Conservation (phyloP, 2,888 invertebrate species). For the Tenthredo amoena region DNA sequence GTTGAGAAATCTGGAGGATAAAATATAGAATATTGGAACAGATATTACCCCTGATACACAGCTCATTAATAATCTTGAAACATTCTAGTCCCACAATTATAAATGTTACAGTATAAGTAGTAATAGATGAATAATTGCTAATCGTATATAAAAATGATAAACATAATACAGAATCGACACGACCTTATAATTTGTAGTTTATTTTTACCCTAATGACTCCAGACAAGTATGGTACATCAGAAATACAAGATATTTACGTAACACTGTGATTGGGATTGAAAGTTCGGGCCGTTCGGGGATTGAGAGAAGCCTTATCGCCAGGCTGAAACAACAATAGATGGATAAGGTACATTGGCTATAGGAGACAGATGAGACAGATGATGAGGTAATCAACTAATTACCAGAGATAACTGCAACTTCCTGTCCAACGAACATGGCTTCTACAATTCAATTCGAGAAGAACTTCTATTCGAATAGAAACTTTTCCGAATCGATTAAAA, state of each 20-base stretch:
- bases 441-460: slow-evolving; percentile 21
- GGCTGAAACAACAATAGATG: slow-evolving; percentile 44
- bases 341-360: slow-evolving; percentile 4
- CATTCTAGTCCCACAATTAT: not conserved
- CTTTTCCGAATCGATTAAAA: not conserved
- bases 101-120: not conserved
- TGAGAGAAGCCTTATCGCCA: slow-evolving; percentile 27
- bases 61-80: not conserved
- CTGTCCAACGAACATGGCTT: slow-evolving; percentile 12
- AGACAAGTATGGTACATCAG: not conserved
- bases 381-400: slow-evolving; percentile 53
- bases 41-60: too few relatives aligned
- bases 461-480: not conserved
- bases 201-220: not conserved
- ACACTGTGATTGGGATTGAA: not conserved
- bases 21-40: not conserved
- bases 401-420: slow-evolving; percentile 44
- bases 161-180: not conserved
- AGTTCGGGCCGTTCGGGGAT: not conserved
- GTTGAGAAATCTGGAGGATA: not conserved
- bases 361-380: slow-evolving; percentile 40
- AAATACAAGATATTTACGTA: not conserved
- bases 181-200: not conserved
- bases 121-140: too few relatives aligned
- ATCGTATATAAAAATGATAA: not conserved